A percentile compares a stretch with the other conserved stretches of the same genome.
Evolutionary conservation across 1,140 invertebrate species (phyloP).

Genomic region (Micrasema minimum): DNA sequence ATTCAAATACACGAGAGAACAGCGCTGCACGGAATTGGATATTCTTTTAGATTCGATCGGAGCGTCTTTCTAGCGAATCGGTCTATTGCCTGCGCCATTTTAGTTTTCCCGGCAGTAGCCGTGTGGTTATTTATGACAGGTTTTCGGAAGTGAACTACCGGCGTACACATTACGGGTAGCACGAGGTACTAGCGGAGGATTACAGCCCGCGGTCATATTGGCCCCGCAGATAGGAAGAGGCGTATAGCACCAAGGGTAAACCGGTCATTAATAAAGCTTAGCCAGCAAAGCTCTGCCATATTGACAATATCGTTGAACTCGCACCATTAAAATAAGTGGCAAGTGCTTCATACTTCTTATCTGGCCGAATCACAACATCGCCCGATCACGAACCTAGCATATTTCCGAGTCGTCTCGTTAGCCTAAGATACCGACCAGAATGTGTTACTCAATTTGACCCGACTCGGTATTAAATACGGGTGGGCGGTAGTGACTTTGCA

Average conservation of each 20-base stretch:
- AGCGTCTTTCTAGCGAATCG: slow-evolving; percentile 18
- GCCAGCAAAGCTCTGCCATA: background rate
- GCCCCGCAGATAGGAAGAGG: slow-evolving; percentile 22
- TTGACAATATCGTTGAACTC: slow-evolving; percentile 38
- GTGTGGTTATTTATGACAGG: slow-evolving; percentile 32
- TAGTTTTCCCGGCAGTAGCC: slow-evolving; percentile 20
- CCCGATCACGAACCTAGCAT: background rate
- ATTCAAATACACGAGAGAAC: no score
- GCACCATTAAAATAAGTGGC: slow-evolving; percentile 28
- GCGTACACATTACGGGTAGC: background rate
- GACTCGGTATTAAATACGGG: background rate
- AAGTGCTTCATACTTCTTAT: slow-evolving; percentile 19
- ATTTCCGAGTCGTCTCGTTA: background rate
- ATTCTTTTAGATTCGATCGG: slow-evolving; percentile 2
- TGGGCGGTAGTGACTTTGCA: slow-evolving; percentile 17
- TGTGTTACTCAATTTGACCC: background rate
- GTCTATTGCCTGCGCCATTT: slow-evolving; percentile 24
- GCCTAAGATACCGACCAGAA: background rate
- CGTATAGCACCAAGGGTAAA: slow-evolving; percentile 18
- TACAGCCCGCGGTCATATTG: slow-evolving; percentile 12
- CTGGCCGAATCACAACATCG: slow-evolving; percentile 13
- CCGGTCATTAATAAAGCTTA: slow-evolving; percentile 30
- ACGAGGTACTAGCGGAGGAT: slow-evolving; percentile 1
- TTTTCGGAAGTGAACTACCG: slow-evolving; percentile 33
- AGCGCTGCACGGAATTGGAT: background rate